Evolutionary conservation across 2,113 vertebrate species (phyloP).

Genomic region (Sisor rabdophorus): DNA sequence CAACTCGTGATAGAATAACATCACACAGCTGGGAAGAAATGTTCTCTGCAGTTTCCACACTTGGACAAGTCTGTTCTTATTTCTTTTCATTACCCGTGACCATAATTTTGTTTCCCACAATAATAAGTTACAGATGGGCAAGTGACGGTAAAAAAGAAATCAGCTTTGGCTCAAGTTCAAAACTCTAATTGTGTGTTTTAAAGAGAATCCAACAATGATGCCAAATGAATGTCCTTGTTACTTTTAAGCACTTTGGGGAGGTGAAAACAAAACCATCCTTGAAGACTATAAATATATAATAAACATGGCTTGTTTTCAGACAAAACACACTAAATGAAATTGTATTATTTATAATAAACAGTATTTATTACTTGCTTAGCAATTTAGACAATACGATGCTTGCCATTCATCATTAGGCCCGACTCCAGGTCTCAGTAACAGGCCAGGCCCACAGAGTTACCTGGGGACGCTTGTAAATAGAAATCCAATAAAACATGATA

Average conservation of each 20-base stretch:
- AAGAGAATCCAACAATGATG: slow-evolving; percentile 58
- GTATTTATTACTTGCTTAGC: not conserved
- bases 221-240: slow-evolving; percentile 56
- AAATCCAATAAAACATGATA: too few relatives aligned
- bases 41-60: slow-evolving; percentile 12
- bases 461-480: too few relatives aligned
- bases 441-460: too few relatives aligned
- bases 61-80: slow-evolving; percentile 44
- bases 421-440: too few relatives aligned
- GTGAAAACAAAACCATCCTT: slow-evolving; percentile 57
- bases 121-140: slow-evolving; percentile 56
- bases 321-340: not conserved
- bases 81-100: slow-evolving; percentile 56
- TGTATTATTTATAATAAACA: too few relatives aligned
- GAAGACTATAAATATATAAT: not conserved
- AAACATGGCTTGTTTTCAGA: not conserved
- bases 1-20: slow-evolving; percentile 15
- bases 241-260: slow-evolving; percentile 58
- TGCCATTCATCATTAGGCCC: not conserved
- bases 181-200: slow-evolving; percentile 65
- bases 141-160: slow-evolving; percentile 60
- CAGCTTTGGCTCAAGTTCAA: slow-evolving; percentile 58
- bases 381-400: not conserved
- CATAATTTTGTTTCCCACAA: slow-evolving; percentile 53
- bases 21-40: slow-evolving; percentile 3